These are phyloP conservation scores for Aporophyla nigra DNA, from an alignment of 2,888 invertebrate genomes.

Conservation along the genomic window DNA sequence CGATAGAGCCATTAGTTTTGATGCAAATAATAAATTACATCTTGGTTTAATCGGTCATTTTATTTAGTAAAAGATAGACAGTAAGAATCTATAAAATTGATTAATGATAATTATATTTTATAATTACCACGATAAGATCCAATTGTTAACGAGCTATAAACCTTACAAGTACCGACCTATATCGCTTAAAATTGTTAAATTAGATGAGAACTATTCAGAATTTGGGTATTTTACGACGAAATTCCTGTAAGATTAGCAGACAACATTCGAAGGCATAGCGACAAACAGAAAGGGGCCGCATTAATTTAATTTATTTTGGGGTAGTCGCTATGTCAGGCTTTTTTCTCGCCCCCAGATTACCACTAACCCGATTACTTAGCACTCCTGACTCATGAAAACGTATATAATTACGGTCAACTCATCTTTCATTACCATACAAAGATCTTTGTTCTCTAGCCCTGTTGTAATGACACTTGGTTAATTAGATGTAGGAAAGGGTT, in stretches of 20 bases:
- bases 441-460: constrained; percentile 45
- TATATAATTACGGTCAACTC: constrained; percentile 70
- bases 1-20: neutral
- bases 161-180: neutral
- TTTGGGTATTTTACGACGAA: constrained; percentile 6
- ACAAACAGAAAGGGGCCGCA: constrained; percentile 59
- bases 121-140: neutral
- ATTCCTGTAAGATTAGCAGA: constrained; percentile 36
- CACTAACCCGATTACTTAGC: constrained; percentile 73
- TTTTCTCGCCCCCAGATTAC: constrained; percentile 71
- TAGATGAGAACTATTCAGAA: constrained; percentile 7
- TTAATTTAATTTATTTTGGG: constrained; percentile 75
- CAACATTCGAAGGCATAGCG: constrained; percentile 41
- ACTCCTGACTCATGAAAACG: constrained; percentile 72
- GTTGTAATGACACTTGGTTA: constrained; percentile 31
- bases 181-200: neutral
- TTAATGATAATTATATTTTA: neutral
- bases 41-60: neutral
- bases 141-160: neutral
- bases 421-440: constrained; percentile 64
- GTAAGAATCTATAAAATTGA: neutral
- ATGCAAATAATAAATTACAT: neutral
- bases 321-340: constrained; percentile 66
- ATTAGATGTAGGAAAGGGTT: constrained; percentile 11
- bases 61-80: neutral